A percentile compares a stretch with the other conserved stretches of the same genome.
Conservation (phyloP, 2,113 vertebrate genomes). For the Emydura subglobosa region DNA sequence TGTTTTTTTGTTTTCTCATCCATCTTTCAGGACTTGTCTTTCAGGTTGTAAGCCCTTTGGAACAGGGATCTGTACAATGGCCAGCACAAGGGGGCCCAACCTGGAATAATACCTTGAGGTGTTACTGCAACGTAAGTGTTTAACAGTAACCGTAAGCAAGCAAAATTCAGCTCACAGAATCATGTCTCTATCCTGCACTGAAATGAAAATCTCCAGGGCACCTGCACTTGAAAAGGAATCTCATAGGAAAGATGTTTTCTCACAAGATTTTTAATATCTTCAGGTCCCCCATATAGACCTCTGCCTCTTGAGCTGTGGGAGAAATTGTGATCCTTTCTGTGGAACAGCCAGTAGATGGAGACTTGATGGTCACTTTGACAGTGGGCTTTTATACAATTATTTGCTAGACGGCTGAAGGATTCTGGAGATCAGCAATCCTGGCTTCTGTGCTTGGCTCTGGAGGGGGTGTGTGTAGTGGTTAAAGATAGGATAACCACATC, state of each 20-base stretch:
- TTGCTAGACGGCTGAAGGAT: not conserved
- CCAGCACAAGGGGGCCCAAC: not conserved
- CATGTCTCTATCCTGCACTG: not conserved
- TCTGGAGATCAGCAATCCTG: not conserved
- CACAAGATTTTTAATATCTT: not conserved
- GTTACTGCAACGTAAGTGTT: not conserved
- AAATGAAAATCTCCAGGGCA: not conserved
- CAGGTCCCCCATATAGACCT: not conserved
- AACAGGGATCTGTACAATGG: not conserved
- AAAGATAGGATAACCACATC: not conserved
- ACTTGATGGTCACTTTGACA: not conserved
- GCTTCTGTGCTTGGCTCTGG: not conserved
- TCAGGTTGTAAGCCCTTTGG: not conserved
- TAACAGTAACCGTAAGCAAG: not conserved
- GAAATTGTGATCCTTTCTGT: not conserved
- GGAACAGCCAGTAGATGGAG: not conserved
- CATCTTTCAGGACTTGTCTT: not conserved
- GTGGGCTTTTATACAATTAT: not conserved
- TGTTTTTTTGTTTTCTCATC: no score
- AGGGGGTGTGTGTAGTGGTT: not conserved
- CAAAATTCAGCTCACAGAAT: not conserved
- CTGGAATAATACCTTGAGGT: not conserved
- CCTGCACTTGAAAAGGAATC: not conserved
- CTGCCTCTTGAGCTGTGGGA: not conserved
- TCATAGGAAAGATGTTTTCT: not conserved